Conservation (phyloP, 2,888 invertebrate species). For the Aethes cnicana region DNA sequence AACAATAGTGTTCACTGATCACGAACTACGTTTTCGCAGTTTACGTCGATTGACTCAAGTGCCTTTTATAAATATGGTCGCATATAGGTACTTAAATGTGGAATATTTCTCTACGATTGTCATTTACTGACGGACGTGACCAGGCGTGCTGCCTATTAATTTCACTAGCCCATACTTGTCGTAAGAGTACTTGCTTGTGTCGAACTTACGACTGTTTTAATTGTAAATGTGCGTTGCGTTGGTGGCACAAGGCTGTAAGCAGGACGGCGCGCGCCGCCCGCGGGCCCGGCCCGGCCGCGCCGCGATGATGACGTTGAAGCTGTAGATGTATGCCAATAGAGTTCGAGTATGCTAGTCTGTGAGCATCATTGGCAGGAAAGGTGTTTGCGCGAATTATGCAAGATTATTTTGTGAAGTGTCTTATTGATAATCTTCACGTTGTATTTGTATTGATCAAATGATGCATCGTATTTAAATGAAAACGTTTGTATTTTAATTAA, state of each 20-base stretch:
- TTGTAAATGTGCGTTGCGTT: neutral
- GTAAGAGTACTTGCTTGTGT: too few relatives aligned
- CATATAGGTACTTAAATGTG: conserved; percentile 17
- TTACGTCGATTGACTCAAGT: conserved; percentile 27
- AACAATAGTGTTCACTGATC: neutral
- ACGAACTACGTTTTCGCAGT: neutral
- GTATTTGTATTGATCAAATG: conserved; percentile 28
- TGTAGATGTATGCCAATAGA: conserved; percentile 34
- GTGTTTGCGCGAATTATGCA: conserved; percentile 81
- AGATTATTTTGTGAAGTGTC: conserved; percentile 67
- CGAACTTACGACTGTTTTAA: neutral
- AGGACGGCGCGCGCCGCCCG: neutral
- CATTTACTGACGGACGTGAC: conserved; percentile 20
- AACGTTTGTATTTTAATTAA: conserved; percentile 52
- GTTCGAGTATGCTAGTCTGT: conserved; percentile 77
- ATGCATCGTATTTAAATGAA: conserved; percentile 23
- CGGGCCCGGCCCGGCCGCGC: neutral
- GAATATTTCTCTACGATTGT: conserved; percentile 18
- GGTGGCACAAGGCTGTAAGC: neutral
- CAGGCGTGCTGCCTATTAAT: too few relatives aligned
- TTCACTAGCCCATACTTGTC: too few relatives aligned
- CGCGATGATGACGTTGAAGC: neutral
- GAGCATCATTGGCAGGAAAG: conserved; percentile 80
- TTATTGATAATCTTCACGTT: conserved; percentile 44
- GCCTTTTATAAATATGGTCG: conserved; percentile 32